Conservation (phyloP, 2,888 invertebrate genomes). For the Tachina grossa region DNA sequence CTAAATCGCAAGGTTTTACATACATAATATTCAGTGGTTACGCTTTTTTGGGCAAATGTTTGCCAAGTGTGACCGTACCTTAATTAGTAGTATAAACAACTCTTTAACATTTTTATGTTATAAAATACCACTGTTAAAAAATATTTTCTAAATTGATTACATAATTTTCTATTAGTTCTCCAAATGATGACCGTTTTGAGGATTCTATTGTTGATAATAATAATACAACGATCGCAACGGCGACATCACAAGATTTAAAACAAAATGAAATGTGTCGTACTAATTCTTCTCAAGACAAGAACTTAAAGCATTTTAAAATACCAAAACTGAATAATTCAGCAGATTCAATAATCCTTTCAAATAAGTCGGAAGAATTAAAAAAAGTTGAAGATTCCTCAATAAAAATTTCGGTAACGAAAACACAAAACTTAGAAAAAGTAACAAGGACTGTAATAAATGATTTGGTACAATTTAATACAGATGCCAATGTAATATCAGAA, state of each 20-base stretch:
- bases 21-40: no score
- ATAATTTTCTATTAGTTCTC: conserved; percentile 71
- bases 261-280: background rate
- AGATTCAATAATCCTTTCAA: conserved; percentile 20
- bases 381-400: background rate
- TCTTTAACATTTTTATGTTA: no score
- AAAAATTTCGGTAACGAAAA: background rate
- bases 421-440: conserved; percentile 59
- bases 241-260: background rate
- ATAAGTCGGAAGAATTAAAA: background rate
- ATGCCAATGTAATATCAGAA: background rate
- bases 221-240: conserved; percentile 4
- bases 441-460: conserved; percentile 69
- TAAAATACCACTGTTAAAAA: background rate
- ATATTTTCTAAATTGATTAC: background rate
- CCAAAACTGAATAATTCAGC: conserved; percentile 59
- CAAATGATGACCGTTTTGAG: conserved; percentile 73
- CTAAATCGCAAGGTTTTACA: no score
- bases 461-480: conserved; percentile 13
- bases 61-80: no score
- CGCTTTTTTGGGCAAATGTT: no score
- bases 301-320: conserved; percentile 69
- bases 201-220: conserved; percentile 30
- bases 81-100: no score
- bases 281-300: background rate